phyloP scores from a whole-genome alignment of 1,140 invertebrate species.

The Mycetomoellerius zeteki region DNA sequence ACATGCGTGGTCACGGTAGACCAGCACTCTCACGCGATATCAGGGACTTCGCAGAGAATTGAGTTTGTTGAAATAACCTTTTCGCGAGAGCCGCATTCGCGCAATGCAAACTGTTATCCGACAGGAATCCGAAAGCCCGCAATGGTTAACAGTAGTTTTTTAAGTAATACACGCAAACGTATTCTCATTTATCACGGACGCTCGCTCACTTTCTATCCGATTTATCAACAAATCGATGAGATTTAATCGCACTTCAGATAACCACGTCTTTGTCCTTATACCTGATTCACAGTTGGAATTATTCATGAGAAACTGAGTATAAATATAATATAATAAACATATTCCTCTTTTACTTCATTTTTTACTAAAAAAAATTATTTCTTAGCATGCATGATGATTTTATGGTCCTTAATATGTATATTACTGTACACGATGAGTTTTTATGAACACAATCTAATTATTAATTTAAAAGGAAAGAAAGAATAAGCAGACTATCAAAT shows the following conservation, averaged over 20 bases:
- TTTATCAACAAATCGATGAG: constrained; percentile 28
- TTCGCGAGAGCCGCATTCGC: constrained; percentile 33
- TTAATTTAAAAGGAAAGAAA: too few relatives aligned
- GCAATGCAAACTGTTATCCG: constrained; percentile 53
- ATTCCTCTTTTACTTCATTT: background rate
- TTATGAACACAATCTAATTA: too few relatives aligned
- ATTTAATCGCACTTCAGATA: constrained; percentile 46
- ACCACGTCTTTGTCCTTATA: background rate
- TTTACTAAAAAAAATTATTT: too few relatives aligned
- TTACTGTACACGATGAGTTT: too few relatives aligned
- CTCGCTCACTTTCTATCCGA: background rate
- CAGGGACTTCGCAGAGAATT: constrained; percentile 36
- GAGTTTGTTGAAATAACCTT: constrained; percentile 61
- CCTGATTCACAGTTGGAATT: background rate
- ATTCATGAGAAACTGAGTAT: background rate
- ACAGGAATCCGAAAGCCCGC: constrained; percentile 47
- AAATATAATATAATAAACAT: background rate
- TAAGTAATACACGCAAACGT: constrained; percentile 34
- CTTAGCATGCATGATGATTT: too few relatives aligned
- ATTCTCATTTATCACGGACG: constrained; percentile 27
- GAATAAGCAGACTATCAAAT: too few relatives aligned
- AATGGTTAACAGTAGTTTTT: constrained; percentile 53
- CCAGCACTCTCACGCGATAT: constrained; percentile 53
- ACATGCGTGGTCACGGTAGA: constrained; percentile 41
- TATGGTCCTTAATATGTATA: too few relatives aligned